A percentile compares a stretch with the other conserved stretches of the same genome.
Evolutionary conservation across 2,888 invertebrate genomes (phyloP).

Genomic region (Pristionchus arcanus): DNA sequence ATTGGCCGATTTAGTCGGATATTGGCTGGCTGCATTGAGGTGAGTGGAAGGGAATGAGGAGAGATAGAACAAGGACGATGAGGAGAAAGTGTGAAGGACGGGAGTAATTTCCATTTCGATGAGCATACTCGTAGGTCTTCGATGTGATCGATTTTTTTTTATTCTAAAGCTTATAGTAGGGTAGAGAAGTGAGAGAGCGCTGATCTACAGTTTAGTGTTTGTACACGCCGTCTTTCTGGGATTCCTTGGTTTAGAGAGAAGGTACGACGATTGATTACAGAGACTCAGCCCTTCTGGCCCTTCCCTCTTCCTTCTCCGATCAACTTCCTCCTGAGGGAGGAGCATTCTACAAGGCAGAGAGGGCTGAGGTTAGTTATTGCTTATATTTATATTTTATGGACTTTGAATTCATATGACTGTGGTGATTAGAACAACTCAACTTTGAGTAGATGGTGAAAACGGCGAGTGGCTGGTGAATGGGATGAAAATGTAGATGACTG

Average conservation of each 20-base stretch:
- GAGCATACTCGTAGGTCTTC: background rate
- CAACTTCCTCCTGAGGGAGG: conserved; percentile 96
- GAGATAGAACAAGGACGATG: background rate
- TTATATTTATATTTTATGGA: background rate
- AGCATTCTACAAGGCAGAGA: conserved; percentile 97
- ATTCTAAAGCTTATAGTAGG: background rate
- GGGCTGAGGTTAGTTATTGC: conserved; percentile 85
- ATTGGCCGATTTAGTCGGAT: conserved; percentile 90
- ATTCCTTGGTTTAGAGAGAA: no score
- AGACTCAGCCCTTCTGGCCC: conserved; percentile 89
- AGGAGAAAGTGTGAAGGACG: background rate
- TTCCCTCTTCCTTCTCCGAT: conserved; percentile 88
- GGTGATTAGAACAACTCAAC: background rate
- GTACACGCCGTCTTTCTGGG: no score
- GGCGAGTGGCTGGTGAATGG: background rate
- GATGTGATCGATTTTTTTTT: background rate
- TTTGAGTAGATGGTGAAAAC: background rate
- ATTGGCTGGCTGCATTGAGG: conserved; percentile 92
- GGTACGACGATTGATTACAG: conserved; percentile 54
- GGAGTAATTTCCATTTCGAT: background rate
- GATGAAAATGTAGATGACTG: background rate
- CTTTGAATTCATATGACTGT: background rate
- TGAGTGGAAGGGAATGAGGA: background rate
- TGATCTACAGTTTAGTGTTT: no score
- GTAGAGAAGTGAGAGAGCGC: no score